Evolutionary conservation across 2,797 vertebrate species (phyloP).

Genomic region (Ceryle rudis): DNA sequence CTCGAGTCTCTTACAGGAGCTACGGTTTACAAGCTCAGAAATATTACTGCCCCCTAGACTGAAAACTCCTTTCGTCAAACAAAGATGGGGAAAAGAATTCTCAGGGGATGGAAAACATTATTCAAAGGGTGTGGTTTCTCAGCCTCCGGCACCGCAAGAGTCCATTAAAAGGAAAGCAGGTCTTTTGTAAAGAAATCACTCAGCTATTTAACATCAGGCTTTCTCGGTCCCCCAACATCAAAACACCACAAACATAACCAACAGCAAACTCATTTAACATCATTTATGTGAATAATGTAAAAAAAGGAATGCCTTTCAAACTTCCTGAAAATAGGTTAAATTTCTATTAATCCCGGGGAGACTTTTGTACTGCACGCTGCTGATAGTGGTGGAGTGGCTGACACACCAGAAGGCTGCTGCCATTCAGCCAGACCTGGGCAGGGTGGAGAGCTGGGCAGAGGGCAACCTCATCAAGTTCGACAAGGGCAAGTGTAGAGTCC

Average conservation of each 20-base stretch:
- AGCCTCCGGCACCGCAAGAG: background rate
- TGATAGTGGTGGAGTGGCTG: background rate
- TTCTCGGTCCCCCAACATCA: background rate
- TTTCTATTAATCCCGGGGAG: background rate
- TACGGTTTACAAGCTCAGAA: background rate
- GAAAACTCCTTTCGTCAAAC: background rate
- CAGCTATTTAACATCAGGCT: background rate
- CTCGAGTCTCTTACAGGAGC: background rate
- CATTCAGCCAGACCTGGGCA: background rate
- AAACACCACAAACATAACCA: background rate
- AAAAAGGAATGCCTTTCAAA: background rate
- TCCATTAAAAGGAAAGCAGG: background rate
- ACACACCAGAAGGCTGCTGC: background rate
- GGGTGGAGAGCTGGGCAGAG: background rate
- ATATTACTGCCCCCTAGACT: background rate
- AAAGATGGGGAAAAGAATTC: background rate
- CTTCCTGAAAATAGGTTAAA: background rate
- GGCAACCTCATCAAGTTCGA: background rate
- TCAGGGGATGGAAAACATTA: background rate
- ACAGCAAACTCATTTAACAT: background rate
- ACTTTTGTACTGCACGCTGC: accelerated
- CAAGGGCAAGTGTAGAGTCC: too few relatives aligned
- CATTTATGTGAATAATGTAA: background rate
- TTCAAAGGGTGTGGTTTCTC: background rate
- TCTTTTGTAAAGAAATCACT: background rate